phyloP scores from a whole-genome alignment of 2,797 vertebrate species.

The Gymnopithys bicolor region DNA sequence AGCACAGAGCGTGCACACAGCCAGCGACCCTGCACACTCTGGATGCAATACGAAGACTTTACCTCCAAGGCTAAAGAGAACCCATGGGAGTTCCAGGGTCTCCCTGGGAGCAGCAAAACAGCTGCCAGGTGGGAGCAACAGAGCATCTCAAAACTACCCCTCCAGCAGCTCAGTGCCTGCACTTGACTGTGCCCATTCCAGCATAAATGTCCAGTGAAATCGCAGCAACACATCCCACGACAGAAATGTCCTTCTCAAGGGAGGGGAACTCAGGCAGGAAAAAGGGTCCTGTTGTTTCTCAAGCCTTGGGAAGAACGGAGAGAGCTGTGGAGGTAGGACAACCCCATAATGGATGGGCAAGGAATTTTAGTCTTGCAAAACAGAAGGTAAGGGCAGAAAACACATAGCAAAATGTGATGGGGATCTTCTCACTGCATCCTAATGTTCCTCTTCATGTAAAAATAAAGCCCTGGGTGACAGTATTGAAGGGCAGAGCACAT shows the following conservation, averaged over 20 bases:
- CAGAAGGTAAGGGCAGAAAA: background rate
- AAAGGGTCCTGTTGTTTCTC: background rate
- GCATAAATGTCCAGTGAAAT: fast-evolving
- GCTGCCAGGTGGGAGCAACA: fast-evolving
- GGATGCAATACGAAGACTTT: background rate
- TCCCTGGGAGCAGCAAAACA: background rate
- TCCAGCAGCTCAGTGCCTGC: background rate
- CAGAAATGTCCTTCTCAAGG: background rate
- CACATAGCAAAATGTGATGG: background rate
- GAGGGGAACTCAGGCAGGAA: background rate
- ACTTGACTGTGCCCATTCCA: background rate
- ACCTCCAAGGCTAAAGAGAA: background rate
- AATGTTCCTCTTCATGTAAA: background rate
- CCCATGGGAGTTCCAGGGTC: background rate
- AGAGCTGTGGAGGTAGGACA: background rate
- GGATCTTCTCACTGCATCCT: background rate
- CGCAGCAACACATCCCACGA: background rate
- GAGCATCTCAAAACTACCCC: background rate
- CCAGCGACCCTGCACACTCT: fast-evolving
- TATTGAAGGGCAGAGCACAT: background rate
- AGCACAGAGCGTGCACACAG: fast-evolving
- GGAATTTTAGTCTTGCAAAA: background rate
- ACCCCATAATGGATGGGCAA: background rate
- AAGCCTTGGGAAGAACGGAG: background rate
- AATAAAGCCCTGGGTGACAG: background rate